Conservation (phyloP, 2,797 vertebrate species). For the Pantherophis vulpinus region DNA sequence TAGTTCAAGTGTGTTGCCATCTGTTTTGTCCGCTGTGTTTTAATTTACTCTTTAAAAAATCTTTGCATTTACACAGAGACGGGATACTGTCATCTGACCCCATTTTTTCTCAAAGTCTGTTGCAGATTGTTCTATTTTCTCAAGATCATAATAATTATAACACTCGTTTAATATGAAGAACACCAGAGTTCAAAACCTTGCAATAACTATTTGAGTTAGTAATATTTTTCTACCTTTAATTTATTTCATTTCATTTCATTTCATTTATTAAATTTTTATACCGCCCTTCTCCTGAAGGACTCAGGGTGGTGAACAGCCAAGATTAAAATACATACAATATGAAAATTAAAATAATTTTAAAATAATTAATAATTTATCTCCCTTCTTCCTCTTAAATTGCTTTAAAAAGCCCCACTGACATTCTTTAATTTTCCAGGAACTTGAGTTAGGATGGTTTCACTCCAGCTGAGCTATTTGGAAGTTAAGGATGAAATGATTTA, state of each 20-base stretch:
- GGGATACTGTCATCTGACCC: not conserved
- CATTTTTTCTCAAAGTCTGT: not conserved
- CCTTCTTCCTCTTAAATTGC: not conserved
- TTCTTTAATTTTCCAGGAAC: not conserved
- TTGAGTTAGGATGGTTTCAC: not conserved
- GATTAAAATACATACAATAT: too few species aligned
- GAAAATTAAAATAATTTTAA: too few species aligned
- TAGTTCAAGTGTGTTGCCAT: not conserved
- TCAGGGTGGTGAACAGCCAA: too few species aligned
- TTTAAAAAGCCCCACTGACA: not conserved
- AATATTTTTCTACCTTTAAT: not conserved
- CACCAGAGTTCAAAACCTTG: not conserved
- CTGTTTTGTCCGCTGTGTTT: not conserved
- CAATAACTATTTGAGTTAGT: not conserved
- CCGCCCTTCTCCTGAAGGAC: too few species aligned
- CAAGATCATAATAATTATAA: not conserved
- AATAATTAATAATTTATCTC: not conserved
- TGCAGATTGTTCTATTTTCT: not conserved
- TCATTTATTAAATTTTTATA: too few species aligned
- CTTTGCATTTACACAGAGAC: not conserved
- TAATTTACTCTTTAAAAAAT: not conserved
- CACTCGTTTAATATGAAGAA: not conserved
- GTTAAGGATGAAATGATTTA: not conserved
- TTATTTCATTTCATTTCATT: too few species aligned
- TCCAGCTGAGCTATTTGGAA: not conserved